phyloP scores from a whole-genome alignment of 2,113 vertebrate genomes.

The Piaya cayana region DNA sequence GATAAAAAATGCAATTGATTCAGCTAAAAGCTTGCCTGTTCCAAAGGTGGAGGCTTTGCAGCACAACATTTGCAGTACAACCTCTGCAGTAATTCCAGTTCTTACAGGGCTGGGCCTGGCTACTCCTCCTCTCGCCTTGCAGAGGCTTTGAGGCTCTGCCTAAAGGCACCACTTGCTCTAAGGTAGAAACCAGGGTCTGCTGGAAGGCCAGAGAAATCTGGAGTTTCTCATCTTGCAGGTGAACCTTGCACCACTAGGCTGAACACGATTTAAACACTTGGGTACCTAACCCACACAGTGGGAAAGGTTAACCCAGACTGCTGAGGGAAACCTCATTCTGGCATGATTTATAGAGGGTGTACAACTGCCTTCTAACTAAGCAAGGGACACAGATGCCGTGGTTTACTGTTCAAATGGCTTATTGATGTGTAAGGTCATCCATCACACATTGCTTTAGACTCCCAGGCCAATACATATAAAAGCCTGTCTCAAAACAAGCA shows the following conservation, averaged over 20 bases:
- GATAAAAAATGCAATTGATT: neutral
- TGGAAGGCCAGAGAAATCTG: neutral
- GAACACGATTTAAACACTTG: neutral
- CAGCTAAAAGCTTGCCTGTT: neutral
- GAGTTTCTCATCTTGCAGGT: neutral
- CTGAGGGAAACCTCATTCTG: neutral
- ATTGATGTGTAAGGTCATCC: neutral
- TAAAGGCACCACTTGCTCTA: neutral
- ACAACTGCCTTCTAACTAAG: neutral
- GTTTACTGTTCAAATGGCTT: constrained; percentile 3
- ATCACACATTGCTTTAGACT: neutral
- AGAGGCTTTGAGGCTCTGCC: neutral
- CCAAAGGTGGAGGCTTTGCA: neutral
- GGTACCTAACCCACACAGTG: neutral
- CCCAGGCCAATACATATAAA: neutral
- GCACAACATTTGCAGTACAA: neutral
- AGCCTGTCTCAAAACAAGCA: neutral
- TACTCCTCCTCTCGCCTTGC: neutral
- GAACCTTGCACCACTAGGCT: neutral
- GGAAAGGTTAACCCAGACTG: neutral
- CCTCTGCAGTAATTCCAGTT: neutral
- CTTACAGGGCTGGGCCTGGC: neutral
- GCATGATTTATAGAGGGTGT: neutral
- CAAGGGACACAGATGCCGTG: neutral
- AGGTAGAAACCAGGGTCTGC: neutral